Evolutionary conservation across 2,888 invertebrate species (phyloP).

Genomic region (Gibbula magus): DNA sequence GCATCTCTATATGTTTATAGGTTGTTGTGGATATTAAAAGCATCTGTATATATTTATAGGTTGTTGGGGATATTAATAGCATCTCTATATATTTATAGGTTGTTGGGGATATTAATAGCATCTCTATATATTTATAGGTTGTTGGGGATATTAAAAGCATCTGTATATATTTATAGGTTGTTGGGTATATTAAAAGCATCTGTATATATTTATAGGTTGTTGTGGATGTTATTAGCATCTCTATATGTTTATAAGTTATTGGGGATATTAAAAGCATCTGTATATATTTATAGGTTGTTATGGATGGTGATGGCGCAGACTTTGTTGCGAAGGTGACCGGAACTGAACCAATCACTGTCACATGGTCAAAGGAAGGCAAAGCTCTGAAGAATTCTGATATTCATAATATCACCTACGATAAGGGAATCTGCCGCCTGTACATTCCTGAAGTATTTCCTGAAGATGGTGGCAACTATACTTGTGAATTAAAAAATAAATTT

Average conservation of each 20-base stretch:
- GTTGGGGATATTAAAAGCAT: too few relatives aligned
- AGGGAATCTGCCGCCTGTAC: conserved; percentile 79
- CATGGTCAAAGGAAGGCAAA: conserved; percentile 78
- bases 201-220: not conserved
- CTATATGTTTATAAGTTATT: too few relatives aligned
- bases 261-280: too few relatives aligned
- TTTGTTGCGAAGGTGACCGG: conserved; percentile 69
- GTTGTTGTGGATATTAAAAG: too few relatives aligned
- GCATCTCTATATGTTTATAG: too few relatives aligned
- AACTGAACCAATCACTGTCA: conserved; percentile 67
- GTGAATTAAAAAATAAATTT: conserved; percentile 78
- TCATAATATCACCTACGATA: conserved; percentile 80
- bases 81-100: too few relatives aligned
- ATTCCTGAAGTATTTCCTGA: conserved; percentile 86
- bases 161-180: too few relatives aligned
- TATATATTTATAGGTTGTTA: conserved; percentile 56
- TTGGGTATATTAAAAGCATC: not conserved
- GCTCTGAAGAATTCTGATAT: conserved; percentile 87
- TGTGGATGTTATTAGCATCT: too few relatives aligned
- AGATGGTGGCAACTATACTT: conserved; percentile 87
- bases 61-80: too few relatives aligned
- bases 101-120: too few relatives aligned
- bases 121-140: too few relatives aligned
- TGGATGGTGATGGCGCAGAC: conserved; percentile 68
- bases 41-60: too few relatives aligned